These are phyloP conservation scores for Pitangus sulphuratus DNA, from an alignment of 2,797 vertebrate species.

Conservation along the genomic window DNA sequence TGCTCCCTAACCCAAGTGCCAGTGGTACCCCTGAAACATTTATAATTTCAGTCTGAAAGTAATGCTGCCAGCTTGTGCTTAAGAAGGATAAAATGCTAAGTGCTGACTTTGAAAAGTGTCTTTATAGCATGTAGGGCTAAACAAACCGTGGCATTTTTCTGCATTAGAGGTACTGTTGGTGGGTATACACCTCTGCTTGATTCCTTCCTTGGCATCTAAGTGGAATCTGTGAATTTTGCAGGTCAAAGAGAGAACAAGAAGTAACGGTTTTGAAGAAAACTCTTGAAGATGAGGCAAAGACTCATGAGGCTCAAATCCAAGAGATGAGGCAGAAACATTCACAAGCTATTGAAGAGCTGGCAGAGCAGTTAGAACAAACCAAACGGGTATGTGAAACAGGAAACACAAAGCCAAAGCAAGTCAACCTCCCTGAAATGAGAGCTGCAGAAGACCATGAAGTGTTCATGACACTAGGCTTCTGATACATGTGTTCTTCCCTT, in stretches of 20 bases:
- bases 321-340: conserved; percentile 95
- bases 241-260: conserved; percentile 94
- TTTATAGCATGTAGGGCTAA: background rate
- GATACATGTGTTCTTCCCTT: background rate
- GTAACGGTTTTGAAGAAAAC: conserved; percentile 91
- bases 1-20: background rate
- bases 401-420: background rate
- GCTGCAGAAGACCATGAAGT: background rate
- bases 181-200: background rate
- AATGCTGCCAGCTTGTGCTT: background rate
- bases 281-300: conserved; percentile 90
- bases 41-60: background rate
- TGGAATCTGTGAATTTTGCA: conserved; percentile 38
- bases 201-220: background rate
- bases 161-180: background rate
- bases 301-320: conserved; percentile 88
- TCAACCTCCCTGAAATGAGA: background rate
- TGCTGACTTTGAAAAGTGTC: background rate
- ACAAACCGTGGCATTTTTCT: background rate
- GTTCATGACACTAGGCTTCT: background rate
- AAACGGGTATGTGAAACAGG: conserved; percentile 84
- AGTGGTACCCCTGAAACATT: background rate
- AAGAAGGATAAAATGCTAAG: background rate
- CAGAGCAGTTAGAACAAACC: conserved; percentile 95
- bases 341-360: conserved; percentile 93